A percentile compares a stretch with the other conserved stretches of the same genome.
phyloP scores from a whole-genome alignment of 37 sponge, comb jelly and placozoan species.

The Ephydatia muelleri region DNA sequence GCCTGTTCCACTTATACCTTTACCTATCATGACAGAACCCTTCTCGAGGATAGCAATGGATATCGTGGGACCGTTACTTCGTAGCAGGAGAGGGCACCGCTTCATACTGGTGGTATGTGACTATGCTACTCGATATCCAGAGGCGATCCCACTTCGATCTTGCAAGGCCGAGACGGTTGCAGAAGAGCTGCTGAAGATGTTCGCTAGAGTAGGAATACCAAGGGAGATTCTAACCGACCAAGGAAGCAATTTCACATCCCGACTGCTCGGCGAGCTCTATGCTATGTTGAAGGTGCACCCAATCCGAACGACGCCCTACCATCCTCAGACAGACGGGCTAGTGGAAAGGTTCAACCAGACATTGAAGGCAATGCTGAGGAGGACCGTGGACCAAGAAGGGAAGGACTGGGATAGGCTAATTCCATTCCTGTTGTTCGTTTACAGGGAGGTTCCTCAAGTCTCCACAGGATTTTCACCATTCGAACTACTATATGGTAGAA shows the following conservation, averaged over 20 bases:
- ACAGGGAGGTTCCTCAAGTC: constrained; percentile 13
- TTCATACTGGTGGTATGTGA: no score
- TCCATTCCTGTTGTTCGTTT: no score
- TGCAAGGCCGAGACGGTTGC: constrained; percentile 29
- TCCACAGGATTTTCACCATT: constrained; percentile 30
- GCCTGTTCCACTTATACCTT: no score
- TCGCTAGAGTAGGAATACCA: constrained; percentile 25
- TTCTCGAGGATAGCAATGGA: no score
- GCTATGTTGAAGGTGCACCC: constrained; percentile 7
- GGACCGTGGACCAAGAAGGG: neutral
- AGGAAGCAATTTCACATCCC: constrained; percentile 38
- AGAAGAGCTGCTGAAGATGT: neutral
- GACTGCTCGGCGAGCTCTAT: constrained; percentile 25
- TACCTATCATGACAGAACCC: no score
- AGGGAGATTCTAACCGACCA: constrained; percentile 32
- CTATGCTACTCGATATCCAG: no score
- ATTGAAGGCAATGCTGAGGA: neutral
- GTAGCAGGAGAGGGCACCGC: no score
- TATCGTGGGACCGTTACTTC: no score
- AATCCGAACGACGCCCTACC: constrained; percentile 35
- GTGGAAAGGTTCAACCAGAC: no score
- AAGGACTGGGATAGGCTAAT: constrained; percentile 10
- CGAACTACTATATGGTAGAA: no score
- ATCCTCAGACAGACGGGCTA: neutral
- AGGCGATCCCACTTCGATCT: constrained; percentile 31